These are phyloP conservation scores for Syrmaticus mikado DNA, from an alignment of 2,113 vertebrate species.

Conservation along the genomic window DNA sequence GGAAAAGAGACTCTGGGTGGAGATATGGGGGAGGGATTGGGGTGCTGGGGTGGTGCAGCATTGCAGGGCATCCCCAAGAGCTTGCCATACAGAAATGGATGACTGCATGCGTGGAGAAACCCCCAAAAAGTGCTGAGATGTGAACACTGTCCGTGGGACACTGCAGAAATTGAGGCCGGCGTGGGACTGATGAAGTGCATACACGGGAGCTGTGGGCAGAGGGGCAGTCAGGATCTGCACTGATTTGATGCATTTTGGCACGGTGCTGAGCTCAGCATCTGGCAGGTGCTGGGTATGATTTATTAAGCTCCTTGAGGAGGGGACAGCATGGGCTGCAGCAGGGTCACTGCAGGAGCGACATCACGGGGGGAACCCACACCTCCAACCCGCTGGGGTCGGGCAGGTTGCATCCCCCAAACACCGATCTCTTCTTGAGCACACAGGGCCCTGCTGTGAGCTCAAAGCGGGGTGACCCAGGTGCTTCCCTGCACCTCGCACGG, in stretches of 20 bases:
- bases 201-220: neutral
- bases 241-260: neutral
- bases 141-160: conserved; percentile 42
- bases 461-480: too few relatives aligned
- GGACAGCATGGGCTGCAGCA: neutral
- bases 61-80: neutral
- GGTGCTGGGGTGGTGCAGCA: neutral
- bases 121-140: neutral
- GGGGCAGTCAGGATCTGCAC: neutral
- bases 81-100: neutral
- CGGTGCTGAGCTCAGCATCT: neutral
- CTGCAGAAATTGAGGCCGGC: conserved; percentile 24
- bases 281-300: neutral
- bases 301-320: neutral
- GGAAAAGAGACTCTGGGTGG: neutral
- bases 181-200: too few relatives aligned
- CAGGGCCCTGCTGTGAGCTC: neutral
- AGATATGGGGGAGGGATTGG: neutral
- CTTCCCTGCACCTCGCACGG: neutral
- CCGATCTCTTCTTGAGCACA: neutral
- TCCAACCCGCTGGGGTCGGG: neutral
- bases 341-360: neutral
- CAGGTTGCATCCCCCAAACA: neutral
- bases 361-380: neutral
- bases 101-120: neutral